Evolutionary conservation across 2,888 invertebrate genomes (phyloP), one percentile per base, ranked within the genome.

Genomic region (Agrochola lota): DNA sequence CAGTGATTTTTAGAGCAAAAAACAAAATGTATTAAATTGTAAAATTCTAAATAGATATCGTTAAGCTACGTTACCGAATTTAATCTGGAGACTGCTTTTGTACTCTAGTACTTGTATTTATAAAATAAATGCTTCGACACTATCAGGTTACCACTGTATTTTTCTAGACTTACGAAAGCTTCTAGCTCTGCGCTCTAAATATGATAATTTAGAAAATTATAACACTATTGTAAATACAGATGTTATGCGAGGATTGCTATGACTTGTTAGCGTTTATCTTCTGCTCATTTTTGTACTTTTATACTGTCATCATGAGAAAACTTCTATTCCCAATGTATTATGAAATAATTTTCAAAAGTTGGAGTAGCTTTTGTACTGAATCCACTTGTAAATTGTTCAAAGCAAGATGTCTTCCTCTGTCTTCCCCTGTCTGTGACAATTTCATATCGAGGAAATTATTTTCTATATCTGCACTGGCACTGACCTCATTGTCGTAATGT

Each of bases 51-150:
- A 85, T 89, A 87, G 89, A 93, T 96, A 96, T 95, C 94, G 90
- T 93, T 96, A 95, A 96, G 94, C 94, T 95, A 96, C 96, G 95
- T 97, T 96, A 97, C 96, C 97, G 97, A 97, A 97, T 97, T 97
- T 97, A 97, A 93, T 95, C 96, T 96, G 96, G 97, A 97, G 97
- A 97, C 97, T 97, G 97, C 96, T 97, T 97, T 97, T 97, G 96
- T 96, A 97, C 94, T 96, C 96, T 89, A 89, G 82, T 86, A 86
- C 89, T 94, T 93, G 93, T 95, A 95, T 94, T 94, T 96, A 94
- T 94, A 93, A 93, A 91, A 88, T 91, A 85, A 90, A 94, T 94
- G 91, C 95, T 96, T 96, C 94, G 94, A 95, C 95, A 94, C 94
- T 93, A 91, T 93, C 93, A 93, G 93, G 95, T 94, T 95, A 95